Conservation (phyloP, 2,888 invertebrate species). For the Eupithecia inturbata region DNA sequence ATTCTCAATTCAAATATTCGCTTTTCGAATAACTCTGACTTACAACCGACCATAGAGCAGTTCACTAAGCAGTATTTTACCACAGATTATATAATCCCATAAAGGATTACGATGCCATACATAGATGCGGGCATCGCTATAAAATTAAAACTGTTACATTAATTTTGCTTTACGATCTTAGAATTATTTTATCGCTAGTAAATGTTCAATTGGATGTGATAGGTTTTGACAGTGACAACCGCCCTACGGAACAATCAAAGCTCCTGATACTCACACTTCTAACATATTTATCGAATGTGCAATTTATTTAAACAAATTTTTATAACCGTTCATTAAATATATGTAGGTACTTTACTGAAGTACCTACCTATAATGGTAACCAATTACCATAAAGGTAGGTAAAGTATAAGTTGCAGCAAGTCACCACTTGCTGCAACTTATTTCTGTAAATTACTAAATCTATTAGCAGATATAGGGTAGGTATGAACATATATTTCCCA, state of each 20-base stretch:
- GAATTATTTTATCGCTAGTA: constrained; percentile 69
- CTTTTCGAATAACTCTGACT: constrained; percentile 19
- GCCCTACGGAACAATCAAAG: neutral
- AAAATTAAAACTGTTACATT: constrained; percentile 69
- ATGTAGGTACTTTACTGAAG: neutral
- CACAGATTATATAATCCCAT: constrained; percentile 42
- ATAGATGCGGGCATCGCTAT: constrained; percentile 67
- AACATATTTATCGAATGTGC: neutral
- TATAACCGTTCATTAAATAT: neutral
- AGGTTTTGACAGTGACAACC: constrained; percentile 26
- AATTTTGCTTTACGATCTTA: constrained; percentile 68
- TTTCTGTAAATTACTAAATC: constrained; percentile 3
- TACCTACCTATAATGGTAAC: neutral
- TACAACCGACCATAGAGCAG: constrained; percentile 28
- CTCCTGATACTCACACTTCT: neutral
- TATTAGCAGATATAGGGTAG: neutral
- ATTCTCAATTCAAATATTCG: constrained; percentile 13
- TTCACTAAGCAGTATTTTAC: constrained; percentile 36
- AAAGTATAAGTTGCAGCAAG: too few species aligned
- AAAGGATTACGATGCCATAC: constrained; percentile 50
- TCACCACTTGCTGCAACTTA: neutral
- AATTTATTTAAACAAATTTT: neutral
- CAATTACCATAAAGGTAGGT: too few species aligned
- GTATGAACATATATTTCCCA: neutral
- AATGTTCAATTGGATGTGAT: constrained; percentile 64